phyloP scores from a whole-genome alignment of 1,140 invertebrate species.

The Temnothorax longispinosus region DNA sequence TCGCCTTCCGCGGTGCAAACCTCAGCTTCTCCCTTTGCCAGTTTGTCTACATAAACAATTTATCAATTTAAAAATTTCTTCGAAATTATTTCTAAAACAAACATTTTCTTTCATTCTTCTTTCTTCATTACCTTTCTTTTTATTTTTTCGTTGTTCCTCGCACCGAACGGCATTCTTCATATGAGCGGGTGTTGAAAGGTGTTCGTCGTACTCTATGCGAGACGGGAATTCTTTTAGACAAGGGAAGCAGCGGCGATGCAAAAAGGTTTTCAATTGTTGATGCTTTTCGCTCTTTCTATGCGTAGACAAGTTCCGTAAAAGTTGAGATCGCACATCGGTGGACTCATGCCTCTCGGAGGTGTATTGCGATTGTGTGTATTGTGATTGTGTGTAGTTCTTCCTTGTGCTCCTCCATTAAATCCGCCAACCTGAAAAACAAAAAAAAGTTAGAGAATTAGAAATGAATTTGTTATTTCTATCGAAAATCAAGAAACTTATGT shows the following conservation, averaged over 20 bases:
- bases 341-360: too few species aligned
- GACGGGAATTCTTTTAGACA: too few species aligned
- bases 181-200: constrained; percentile 89
- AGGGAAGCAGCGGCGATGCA: too few species aligned
- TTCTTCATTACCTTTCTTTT: constrained; percentile 77
- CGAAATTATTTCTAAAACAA: neutral
- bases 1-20: constrained; percentile 84
- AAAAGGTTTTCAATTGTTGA: too few species aligned
- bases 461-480: too few species aligned
- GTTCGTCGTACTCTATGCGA: too few species aligned
- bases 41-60: constrained; percentile 78
- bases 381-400: constrained; percentile 89
- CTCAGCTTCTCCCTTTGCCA: constrained; percentile 84
- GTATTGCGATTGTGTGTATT: too few species aligned
- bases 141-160: constrained; percentile 82
- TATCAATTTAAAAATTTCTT: neutral
- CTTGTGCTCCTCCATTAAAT: constrained; percentile 97
- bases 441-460: neutral
- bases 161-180: constrained; percentile 87
- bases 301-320: too few species aligned
- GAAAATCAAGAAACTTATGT: too few species aligned
- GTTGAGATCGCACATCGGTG: too few species aligned
- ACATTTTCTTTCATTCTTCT: neutral
- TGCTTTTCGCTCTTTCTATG: too few species aligned
- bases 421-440: constrained; percentile 90